Base-by-base conservation (phyloP, 2,113 vertebrate genomes). In the Cephalopholis sonnerati region DNA sequence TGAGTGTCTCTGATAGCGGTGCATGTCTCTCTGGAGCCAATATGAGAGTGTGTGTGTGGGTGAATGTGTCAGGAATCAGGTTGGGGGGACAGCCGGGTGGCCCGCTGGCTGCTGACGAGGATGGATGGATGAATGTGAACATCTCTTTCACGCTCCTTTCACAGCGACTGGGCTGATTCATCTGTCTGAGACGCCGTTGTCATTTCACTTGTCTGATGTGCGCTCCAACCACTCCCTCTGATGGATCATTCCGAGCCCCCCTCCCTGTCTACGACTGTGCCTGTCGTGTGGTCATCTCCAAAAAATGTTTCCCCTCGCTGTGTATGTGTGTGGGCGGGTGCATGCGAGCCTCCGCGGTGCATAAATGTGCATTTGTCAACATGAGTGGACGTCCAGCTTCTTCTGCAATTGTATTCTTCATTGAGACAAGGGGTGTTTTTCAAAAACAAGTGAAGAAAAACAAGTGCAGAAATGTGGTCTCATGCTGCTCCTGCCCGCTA, bases 111-210 rank as follows among this genome's bases (percentile, higher is more conserved):
- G 55, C 89, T 84, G 91, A 87, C 79, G 81, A 91, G 91, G 89
- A 93, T 81, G 87, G 92, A 92, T 93, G 89, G 87, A 92, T 87
- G 87, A 82, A 89, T 81, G 84, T 74, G 87, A 89, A 87, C 89
- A 78, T 92, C 86, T 87, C 87, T 93, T 88, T 93, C 89, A 89
- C 74, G 83, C 87, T 86, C 84, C 86, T 90, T 87, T 91, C 88
- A 81, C 89, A 83, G 80, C 25, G 51, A 55, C 87, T 36, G 58
- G 81, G 55, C 79, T 82, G 81, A 91, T 87, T 90, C 88, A 93
- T 92, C 87, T 22, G 74, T 87, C 87, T 85, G 82, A 67, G 74
- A 54, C 17, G 78, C 67, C 55, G 72, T 32, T 87, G 88, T 90
- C 92, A 88, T 87, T 57, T 77, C 4, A 20, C 77, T 67, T 72